These are phyloP conservation scores for Stegodyphus mimosarum DNA, from an alignment of 1,140 invertebrate species.

Conservation along the genomic window DNA sequence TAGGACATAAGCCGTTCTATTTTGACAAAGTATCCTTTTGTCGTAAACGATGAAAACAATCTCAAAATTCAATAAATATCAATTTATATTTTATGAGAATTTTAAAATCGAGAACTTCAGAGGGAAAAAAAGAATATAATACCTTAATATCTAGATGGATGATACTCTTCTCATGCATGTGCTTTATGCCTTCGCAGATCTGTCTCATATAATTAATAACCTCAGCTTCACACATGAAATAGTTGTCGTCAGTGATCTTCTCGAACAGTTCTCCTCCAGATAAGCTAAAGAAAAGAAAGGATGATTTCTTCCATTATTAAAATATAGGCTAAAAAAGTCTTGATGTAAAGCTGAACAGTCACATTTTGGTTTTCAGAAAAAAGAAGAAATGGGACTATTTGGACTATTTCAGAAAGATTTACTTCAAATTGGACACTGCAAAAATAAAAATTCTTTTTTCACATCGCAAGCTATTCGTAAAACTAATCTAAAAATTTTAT, in stretches of 20 bases:
- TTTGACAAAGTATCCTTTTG: too few species aligned
- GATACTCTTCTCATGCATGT: slow-evolving; percentile 99
- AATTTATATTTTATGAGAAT: too few species aligned
- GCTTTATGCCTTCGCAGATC: slow-evolving; percentile 95
- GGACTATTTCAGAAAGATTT: too few species aligned
- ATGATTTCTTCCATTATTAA: neutral
- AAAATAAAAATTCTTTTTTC: too few species aligned
- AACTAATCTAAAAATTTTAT: too few species aligned
- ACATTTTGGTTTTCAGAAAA: neutral
- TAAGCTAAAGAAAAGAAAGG: slow-evolving; percentile 70
- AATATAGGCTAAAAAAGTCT: neutral
- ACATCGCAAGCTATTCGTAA: too few species aligned
- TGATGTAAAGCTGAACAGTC: neutral
- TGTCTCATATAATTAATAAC: slow-evolving; percentile 99
- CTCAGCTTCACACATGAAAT: slow-evolving; percentile 99
- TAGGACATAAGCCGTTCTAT: too few species aligned
- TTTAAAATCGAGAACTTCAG: too few species aligned
- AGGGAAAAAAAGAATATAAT: neutral
- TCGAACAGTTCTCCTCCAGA: slow-evolving; percentile 99
- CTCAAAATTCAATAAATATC: too few species aligned
- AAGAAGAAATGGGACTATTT: too few species aligned
- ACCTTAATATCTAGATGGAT: slow-evolving; percentile 86
- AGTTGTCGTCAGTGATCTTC: slow-evolving; percentile 96
- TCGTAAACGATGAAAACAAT: too few species aligned
- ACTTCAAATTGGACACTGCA: too few species aligned